Evolutionary conservation across 2,113 vertebrate species (phyloP).

Genomic region (Shinisaurus crocodilurus): DNA sequence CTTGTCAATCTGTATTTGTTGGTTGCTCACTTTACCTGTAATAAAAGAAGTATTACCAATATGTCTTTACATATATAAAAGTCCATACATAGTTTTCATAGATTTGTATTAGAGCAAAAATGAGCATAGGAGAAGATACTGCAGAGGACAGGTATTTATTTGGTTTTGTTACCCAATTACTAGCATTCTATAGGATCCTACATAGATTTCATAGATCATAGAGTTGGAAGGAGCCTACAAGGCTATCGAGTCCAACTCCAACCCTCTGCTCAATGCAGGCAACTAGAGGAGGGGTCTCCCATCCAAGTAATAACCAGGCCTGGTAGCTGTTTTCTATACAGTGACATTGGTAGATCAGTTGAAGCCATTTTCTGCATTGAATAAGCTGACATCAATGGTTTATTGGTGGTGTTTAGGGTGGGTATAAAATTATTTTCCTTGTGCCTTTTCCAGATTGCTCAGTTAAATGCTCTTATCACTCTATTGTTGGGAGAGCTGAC

Average conservation of each 20-base stretch:
- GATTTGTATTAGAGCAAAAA: not conserved
- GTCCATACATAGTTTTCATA: not conserved
- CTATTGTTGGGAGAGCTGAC: constrained; percentile 83
- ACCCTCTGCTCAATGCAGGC: too few relatives aligned
- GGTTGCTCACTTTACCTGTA: not conserved
- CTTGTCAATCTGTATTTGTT: not conserved
- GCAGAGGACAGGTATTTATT: not conserved
- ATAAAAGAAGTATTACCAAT: not conserved
- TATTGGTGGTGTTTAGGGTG: not conserved
- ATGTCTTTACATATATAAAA: not conserved
- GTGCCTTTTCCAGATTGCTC: constrained; percentile 74
- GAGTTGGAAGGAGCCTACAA: too few relatives aligned
- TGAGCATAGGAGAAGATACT: not conserved
- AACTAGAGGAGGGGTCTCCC: too few relatives aligned
- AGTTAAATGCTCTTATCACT: constrained; percentile 83
- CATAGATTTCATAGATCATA: too few relatives aligned
- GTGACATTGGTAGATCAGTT: not conserved
- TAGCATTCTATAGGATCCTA: not conserved
- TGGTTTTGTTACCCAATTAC: not conserved
- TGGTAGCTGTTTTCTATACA: not conserved
- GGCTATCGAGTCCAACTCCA: too few relatives aligned
- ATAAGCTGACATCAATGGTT: not conserved
- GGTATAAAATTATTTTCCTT: not conserved
- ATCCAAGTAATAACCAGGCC: too few relatives aligned
- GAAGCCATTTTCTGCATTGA: not conserved